These are phyloP conservation scores for Metopia argyrocephala DNA, from an alignment of 2,888 invertebrate species.

Conservation along the genomic window DNA sequence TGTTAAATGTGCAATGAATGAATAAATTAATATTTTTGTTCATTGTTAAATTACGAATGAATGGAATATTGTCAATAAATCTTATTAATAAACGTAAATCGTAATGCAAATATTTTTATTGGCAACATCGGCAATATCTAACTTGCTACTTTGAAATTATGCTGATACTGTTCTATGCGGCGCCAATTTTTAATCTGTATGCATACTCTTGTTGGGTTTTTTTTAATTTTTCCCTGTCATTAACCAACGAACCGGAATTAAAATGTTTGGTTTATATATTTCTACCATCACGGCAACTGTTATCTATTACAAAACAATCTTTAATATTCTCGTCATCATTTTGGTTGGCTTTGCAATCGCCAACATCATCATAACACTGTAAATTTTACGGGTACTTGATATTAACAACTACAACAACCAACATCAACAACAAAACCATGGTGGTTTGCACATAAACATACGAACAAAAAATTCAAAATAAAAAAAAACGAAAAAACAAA, in stretches of 20 bases:
- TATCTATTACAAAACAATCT: slow-evolving; percentile 14
- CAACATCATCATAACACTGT: slow-evolving; percentile 37
- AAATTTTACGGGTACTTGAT: slow-evolving; percentile 34
- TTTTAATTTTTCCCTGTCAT: slow-evolving; percentile 17
- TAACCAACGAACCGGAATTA: slow-evolving; percentile 57
- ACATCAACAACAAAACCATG: slow-evolving; percentile 37
- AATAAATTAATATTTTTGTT: slow-evolving; percentile 36
- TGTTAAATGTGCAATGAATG: slow-evolving; percentile 30
- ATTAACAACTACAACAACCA: slow-evolving; percentile 16
- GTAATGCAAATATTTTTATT: slow-evolving; percentile 34
- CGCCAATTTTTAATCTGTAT: background rate
- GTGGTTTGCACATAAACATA: too few relatives aligned
- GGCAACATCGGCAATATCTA: slow-evolving; percentile 23
- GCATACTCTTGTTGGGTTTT: background rate
- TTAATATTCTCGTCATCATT: slow-evolving; percentile 28
- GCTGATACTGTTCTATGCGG: slow-evolving; percentile 7
- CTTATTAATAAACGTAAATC: slow-evolving; percentile 34
- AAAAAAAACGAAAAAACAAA: slow-evolving; percentile 22
- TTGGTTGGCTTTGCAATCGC: slow-evolving; percentile 26
- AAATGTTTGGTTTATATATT: slow-evolving; percentile 49
- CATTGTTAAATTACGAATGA: slow-evolving; percentile 42
- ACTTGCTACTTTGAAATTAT: background rate
- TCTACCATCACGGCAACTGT: slow-evolving; percentile 42
- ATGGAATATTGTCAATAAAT: slow-evolving; percentile 15
- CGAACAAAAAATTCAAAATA: slow-evolving; percentile 5